Base-by-base conservation (phyloP, 2,797 vertebrate genomes). In the Paguma larvata region DNA sequence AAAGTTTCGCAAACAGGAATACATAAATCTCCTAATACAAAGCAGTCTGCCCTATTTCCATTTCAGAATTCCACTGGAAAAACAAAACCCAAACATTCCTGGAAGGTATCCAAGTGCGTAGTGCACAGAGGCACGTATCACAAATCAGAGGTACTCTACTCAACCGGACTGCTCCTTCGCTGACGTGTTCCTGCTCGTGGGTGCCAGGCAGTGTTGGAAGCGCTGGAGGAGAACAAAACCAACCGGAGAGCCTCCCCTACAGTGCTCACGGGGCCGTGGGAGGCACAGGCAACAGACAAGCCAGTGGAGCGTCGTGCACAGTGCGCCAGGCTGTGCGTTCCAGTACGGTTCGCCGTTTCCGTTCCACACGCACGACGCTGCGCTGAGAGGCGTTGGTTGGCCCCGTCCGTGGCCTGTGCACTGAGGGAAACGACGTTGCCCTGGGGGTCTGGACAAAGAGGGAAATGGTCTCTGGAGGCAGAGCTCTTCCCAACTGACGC, bases 221-320 rank as follows among this genome's bases (percentile, higher is more conserved):
- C 51, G 1, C 70, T 32, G 13, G 23, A 13, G 85, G 9, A 38
- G 25, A 48, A 7, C 12, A 48, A 21, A 44, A 19, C 2, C 15
- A 8, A 14, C 19, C 4, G 0, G 48, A n/a, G 5, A 3, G 75
- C 27, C 23, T 27, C 8, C 65, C 23, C 30, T 1, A 0, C 46
- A 19, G 80, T 1, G 27, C 25, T 13, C 13, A 9, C 4, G 0
- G 38, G 12, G 82, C 10, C 5, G 4, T 1, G 38, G 85, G 59
- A 16, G 7, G 19, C 5, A 21, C 10, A 2, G 30, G 11, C 0
- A 8, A 0, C 44, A 30, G 23, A 44, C 1, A 23, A 32, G 16
- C 0, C 14, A 2, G 0, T 16, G 30, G 6, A 0, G 1, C 27
- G 70, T 25, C 25, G 6, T 1, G 23, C 27, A 1, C 10, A 6